These are phyloP conservation scores for Calidris pugnax DNA, from an alignment of 2,113 vertebrate genomes.

Conservation along the genomic window DNA sequence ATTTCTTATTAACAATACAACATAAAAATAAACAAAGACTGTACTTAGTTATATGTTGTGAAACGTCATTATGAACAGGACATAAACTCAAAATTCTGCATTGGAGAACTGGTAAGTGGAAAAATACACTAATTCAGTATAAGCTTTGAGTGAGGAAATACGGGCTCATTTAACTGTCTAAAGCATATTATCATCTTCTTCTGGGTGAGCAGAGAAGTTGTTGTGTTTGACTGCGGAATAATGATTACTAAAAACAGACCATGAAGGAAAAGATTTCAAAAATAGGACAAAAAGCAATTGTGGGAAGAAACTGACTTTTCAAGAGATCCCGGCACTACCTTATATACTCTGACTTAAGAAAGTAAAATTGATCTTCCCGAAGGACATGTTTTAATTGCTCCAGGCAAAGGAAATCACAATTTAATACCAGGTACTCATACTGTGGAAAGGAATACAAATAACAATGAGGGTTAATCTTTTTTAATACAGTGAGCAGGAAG, in stretches of 20 bases:
- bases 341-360: neutral
- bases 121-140: neutral
- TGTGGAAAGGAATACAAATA: neutral
- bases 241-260: neutral
- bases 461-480: neutral
- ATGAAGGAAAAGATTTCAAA: neutral
- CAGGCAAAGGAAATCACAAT: neutral
- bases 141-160: neutral
- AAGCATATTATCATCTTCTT: neutral
- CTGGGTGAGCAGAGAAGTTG: neutral
- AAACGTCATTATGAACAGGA: neutral
- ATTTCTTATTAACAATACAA: neutral
- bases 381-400: neutral
- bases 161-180: accelerated
- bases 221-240: neutral
- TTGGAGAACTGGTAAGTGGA: neutral
- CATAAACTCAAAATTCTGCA: neutral
- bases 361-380: neutral
- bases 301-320: neutral
- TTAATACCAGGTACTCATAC: neutral
- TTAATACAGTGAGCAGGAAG: neutral
- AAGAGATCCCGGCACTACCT: neutral
- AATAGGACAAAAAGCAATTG: neutral
- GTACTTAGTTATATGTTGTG: neutral
- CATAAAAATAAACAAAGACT: neutral